These are phyloP conservation scores for Chaetodon auriga DNA, from an alignment of 2,113 vertebrate genomes.

Conservation along the genomic window DNA sequence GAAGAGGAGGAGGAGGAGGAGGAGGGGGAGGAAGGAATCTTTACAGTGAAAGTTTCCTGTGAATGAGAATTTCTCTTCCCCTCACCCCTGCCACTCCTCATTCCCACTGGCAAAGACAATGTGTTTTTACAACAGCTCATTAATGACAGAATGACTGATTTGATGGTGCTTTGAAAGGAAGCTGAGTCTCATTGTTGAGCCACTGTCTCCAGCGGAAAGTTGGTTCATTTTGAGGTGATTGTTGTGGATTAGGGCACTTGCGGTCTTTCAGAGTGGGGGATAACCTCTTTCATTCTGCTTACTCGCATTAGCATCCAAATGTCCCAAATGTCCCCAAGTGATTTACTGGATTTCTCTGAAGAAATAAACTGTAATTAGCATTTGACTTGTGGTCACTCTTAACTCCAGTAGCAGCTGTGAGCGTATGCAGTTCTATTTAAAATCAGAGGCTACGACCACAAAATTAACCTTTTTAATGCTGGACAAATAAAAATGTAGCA, in stretches of 20 bases:
- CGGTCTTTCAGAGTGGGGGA: conserved; percentile 42
- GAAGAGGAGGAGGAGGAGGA: conserved; percentile 24
- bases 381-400: conserved; percentile 44
- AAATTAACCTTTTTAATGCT: background rate
- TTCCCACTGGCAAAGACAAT: conserved; percentile 74
- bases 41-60: conserved; percentile 84
- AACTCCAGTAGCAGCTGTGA: background rate
- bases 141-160: conserved; percentile 81
- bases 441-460: background rate
- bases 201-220: conserved; percentile 69
- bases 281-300: conserved; percentile 59
- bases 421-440: background rate
- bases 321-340: conserved; percentile 31
- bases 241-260: conserved; percentile 75
- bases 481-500: background rate
- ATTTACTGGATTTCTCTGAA: conserved; percentile 52
- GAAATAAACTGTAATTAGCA: conserved; percentile 54
- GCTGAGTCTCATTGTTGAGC: conserved; percentile 54
- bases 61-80: conserved; percentile 68
- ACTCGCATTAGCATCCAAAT: conserved; percentile 76
- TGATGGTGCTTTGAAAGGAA: conserved; percentile 73
- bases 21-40: conserved; percentile 41
- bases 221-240: conserved; percentile 77
- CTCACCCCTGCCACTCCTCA: conserved; percentile 35
- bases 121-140: conserved; percentile 87